Evolutionary conservation across 2,113 vertebrate species (phyloP), one percentile per base, ranked within the genome.

Genomic region (Terrapene triunguis): DNA sequence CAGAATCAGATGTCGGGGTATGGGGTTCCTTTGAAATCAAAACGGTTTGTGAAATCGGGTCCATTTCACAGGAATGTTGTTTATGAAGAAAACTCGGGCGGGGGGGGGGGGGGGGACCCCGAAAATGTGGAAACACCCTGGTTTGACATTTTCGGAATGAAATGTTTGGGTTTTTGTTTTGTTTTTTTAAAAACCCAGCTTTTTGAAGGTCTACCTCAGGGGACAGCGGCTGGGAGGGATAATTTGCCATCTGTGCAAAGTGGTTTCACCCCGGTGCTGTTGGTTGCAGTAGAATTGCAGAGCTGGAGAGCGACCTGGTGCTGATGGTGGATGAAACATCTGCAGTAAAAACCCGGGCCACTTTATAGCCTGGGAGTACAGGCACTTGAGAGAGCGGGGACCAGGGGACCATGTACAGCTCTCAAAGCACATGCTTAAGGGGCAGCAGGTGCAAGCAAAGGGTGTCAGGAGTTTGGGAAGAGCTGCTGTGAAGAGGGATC

Each of bases 171-270:
- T 47, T 44, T 69, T 65, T 13, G 5, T 42, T 24, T 38, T 62
- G 17, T n/a, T 65, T 65, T 35, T n/a, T 9, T 5, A 57, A 59
- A 59, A 65, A 44, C 5, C 7, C 65, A 21, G 19, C n/a, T 72
- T 72, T 72, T 38, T 38, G 88, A 74, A 88, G 84, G 59, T 81
- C 88, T 85, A 1, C 0, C 0, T 93, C 89, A 91, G 93, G 19
- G 0, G 83, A 89, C 84, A 97, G 93, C 96, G 96, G 94, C 96
- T 96, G 94, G 91, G 91, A 92, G 92, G 82, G 59, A 96, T 97
- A 97, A 96, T 96, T 96, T 93, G 91, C 96, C 94, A 93, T 97
- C 96, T 97, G 96, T 90, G 95, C 95, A 92, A 85, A 96, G 91
- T 38, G 89, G 88, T 95, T 91, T 97, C 96, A 96, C 96, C 94